Percentiles rank a stretch among this genome's conserved stretches.
Conservation (phyloP, 2,113 vertebrate genomes). For the Leuciscus idus region DNA sequence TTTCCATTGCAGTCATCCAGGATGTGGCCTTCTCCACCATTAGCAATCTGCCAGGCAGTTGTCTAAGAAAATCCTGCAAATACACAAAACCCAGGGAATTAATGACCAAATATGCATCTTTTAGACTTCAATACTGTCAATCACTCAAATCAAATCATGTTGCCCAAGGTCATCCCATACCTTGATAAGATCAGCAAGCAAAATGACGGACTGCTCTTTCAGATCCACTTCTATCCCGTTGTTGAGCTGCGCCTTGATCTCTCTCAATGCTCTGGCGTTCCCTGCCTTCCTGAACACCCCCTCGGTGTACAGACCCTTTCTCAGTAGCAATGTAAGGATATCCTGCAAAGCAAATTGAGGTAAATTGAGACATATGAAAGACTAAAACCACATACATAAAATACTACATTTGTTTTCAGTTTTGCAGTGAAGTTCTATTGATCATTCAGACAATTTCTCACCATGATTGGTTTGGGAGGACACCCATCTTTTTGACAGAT, state of each 20-base stretch:
- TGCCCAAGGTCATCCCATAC: constrained; percentile 60
- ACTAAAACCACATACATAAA: neutral
- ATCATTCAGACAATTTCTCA: constrained; percentile 53
- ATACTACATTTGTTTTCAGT: neutral
- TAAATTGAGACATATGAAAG: neutral
- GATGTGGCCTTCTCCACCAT: constrained; percentile 73
- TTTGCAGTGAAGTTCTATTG: neutral
- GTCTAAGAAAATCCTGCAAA: constrained; percentile 83
- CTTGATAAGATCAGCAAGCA: constrained; percentile 84
- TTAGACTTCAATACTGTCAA: neutral
- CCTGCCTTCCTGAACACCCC: constrained; percentile 86
- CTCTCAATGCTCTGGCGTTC: constrained; percentile 80
- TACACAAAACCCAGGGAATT: neutral
- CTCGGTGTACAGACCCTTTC: constrained; percentile 78
- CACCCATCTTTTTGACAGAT: constrained; percentile 73
- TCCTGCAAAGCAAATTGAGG: constrained; percentile 67
- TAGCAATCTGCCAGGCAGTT: constrained; percentile 80
- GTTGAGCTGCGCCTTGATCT: constrained; percentile 82
- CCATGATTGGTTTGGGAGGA: constrained; percentile 78
- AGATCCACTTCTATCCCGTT: constrained; percentile 70
- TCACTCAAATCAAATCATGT: neutral
- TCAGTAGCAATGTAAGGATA: constrained; percentile 76
- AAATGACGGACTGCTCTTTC: constrained; percentile 72
- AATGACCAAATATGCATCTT: neutral
- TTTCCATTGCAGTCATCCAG: constrained; percentile 82